A percentile compares a stretch with the other conserved stretches of the same genome.
phyloP scores from a whole-genome alignment of 2,888 invertebrate species.

The Polyploca ridens region DNA sequence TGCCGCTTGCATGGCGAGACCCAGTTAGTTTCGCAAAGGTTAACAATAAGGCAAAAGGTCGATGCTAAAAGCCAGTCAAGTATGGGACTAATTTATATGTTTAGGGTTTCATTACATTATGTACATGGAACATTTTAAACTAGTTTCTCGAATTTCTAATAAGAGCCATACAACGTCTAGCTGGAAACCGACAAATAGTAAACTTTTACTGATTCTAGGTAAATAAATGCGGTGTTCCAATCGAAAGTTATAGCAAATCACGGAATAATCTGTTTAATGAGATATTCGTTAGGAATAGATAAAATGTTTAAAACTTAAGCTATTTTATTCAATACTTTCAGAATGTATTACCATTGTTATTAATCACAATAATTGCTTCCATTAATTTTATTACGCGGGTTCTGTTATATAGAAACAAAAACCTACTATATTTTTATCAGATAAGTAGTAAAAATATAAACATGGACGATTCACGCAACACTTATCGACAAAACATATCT shows the following conservation, averaged over 20 bases:
- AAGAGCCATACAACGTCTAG: neutral
- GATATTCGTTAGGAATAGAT: too few species aligned
- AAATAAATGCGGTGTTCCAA: neutral
- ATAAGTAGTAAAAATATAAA: constrained; percentile 31
- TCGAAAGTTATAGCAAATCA: neutral
- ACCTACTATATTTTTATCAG: neutral
- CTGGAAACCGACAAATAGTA: neutral
- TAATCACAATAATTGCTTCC: neutral
- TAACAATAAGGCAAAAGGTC: constrained; percentile 57
- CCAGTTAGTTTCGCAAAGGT: constrained; percentile 54
- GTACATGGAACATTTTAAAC: constrained; percentile 29
- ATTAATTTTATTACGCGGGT: neutral
- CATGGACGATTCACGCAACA: constrained; percentile 35
- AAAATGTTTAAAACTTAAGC: neutral
- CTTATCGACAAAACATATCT: constrained; percentile 44
- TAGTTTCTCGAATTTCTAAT: constrained; percentile 7
- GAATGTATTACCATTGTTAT: neutral
- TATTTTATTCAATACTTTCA: neutral
- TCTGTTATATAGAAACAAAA: neutral
- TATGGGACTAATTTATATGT: constrained; percentile 45
- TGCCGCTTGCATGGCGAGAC: constrained; percentile 35
- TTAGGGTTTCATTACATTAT: constrained; percentile 14
- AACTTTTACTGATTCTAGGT: neutral
- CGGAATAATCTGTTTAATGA: too few species aligned
- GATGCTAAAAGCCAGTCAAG: constrained; percentile 54